Conservation (phyloP, 2,113 vertebrate species). For the Albula goreensis region DNA sequence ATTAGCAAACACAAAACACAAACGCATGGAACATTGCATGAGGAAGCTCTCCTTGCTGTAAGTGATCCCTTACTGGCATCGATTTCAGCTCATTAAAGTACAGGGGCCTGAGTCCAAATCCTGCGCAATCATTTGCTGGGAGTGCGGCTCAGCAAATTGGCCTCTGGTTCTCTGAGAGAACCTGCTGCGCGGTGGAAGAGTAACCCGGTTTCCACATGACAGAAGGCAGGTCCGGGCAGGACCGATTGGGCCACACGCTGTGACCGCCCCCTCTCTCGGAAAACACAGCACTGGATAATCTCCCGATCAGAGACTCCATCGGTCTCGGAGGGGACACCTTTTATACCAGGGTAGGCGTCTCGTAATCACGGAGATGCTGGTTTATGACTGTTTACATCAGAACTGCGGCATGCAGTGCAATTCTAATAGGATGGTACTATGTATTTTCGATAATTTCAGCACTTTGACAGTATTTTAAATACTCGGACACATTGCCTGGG, state of each 20-base stretch:
- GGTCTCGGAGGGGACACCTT: conserved; percentile 51
- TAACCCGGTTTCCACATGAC: conserved; percentile 61
- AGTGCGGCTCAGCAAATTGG: conserved; percentile 61
- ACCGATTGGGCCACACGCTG: conserved; percentile 63
- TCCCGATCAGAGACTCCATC: conserved; percentile 69
- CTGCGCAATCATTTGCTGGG: conserved; percentile 63
- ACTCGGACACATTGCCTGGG: neutral
- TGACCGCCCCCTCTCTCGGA: conserved; percentile 66
- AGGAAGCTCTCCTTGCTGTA: conserved; percentile 46
- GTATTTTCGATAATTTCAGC: neutral
- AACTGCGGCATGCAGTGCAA: neutral
- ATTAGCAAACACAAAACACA: conserved; percentile 22
- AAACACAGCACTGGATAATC: conserved; percentile 73
- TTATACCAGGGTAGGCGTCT: neutral
- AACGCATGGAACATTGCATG: conserved; percentile 45
- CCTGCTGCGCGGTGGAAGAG: conserved; percentile 71
- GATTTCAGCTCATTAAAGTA: conserved; percentile 71
- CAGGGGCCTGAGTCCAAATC: conserved; percentile 59
- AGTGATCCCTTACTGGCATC: conserved; percentile 60
- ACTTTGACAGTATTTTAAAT: neutral
- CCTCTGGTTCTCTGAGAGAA: conserved; percentile 63
- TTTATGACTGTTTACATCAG: conserved; percentile 31
- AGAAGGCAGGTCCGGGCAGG: conserved; percentile 73
- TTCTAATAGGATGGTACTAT: neutral
- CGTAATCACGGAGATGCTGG: conserved; percentile 20